Evolutionary conservation across 2,888 invertebrate species (phyloP).

Genomic region (Nycteola revayana): DNA sequence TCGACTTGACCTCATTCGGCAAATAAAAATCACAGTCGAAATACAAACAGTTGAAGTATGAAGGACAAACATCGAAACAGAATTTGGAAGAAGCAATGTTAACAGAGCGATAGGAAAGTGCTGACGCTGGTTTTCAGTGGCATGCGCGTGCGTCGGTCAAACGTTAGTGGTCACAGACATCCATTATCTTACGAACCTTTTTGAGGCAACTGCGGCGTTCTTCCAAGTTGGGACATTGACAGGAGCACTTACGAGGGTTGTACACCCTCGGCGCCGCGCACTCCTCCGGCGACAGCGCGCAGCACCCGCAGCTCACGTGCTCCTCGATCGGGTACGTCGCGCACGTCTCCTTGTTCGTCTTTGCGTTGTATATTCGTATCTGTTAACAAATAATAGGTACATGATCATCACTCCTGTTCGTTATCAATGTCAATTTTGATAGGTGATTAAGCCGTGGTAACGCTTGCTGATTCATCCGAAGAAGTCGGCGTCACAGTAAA

Average conservation of each 20-base stretch:
- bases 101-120: slow-evolving; percentile 37
- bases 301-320: slow-evolving; percentile 66
- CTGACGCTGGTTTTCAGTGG: slow-evolving; percentile 31
- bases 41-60: slow-evolving; percentile 16
- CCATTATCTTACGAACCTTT: slow-evolving; percentile 78
- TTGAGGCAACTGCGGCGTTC: slow-evolving; percentile 64
- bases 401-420: slow-evolving; percentile 7
- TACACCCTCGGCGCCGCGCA: slow-evolving; percentile 58
- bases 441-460: not conserved
- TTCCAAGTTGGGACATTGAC: slow-evolving; percentile 70
- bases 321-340: slow-evolving; percentile 63
- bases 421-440: not conserved
- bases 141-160: slow-evolving; percentile 50
- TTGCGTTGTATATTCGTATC: slow-evolving; percentile 67
- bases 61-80: slow-evolving; percentile 32
- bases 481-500: not conserved
- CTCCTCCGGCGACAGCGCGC: slow-evolving; percentile 46
- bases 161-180: slow-evolving; percentile 66
- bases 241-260: slow-evolving; percentile 77
- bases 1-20: slow-evolving; percentile 28
- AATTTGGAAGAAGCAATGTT: slow-evolving; percentile 46
- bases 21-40: slow-evolving; percentile 19
- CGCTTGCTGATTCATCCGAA: not conserved
- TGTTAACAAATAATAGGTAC: slow-evolving; percentile 32
- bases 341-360: slow-evolving; percentile 64